These are phyloP conservation scores for Pachycephala philippinensis DNA, from an alignment of 2,113 vertebrate genomes.

Conservation along the genomic window DNA sequence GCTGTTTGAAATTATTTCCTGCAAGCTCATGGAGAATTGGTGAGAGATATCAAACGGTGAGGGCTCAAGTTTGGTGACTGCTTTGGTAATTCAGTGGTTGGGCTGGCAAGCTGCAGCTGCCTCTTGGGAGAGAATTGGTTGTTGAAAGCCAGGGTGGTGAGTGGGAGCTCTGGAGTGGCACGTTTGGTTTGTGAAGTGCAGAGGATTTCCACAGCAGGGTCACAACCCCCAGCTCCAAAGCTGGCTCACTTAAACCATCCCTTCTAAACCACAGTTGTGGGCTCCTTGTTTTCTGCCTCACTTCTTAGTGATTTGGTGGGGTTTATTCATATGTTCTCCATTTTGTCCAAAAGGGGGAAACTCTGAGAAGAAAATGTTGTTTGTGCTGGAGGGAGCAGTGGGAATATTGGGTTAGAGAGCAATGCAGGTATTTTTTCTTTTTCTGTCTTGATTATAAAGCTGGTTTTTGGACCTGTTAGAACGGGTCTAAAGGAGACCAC, in stretches of 20 bases:
- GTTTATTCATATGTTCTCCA: background rate
- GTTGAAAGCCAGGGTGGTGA: background rate
- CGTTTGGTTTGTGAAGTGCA: background rate
- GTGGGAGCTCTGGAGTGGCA: background rate
- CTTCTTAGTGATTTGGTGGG: background rate
- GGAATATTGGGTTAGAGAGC: background rate
- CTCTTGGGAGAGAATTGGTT: background rate
- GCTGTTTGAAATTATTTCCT: background rate
- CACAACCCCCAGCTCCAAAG: background rate
- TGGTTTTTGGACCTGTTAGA: background rate
- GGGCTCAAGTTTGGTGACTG: background rate
- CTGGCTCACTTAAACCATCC: background rate
- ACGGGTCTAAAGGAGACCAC: background rate
- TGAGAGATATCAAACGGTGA: background rate
- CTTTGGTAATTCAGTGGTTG: background rate
- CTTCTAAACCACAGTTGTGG: background rate
- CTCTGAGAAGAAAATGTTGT: background rate
- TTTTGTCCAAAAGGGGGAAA: background rate
- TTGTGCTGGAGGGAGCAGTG: background rate
- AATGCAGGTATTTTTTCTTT: background rate
- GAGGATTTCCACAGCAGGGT: background rate
- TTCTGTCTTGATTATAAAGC: background rate
- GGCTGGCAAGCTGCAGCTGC: background rate
- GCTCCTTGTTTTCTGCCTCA: background rate
- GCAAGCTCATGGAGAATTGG: background rate